Evolutionary conservation across 2,888 invertebrate genomes (phyloP).

Genomic region (Epinotia brunnichana): DNA sequence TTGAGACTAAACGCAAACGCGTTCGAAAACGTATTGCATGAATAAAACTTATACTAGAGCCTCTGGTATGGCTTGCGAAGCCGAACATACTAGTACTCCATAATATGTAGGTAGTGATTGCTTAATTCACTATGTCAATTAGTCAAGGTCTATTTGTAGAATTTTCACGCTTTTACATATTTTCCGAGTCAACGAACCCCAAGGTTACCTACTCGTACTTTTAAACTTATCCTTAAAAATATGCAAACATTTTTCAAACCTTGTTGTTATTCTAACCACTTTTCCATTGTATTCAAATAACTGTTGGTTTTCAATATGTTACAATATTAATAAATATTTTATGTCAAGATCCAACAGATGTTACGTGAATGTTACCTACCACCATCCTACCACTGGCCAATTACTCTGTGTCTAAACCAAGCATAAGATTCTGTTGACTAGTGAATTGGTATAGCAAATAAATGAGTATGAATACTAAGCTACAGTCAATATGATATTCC

Average conservation of each 20-base stretch:
- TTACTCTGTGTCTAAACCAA: neutral
- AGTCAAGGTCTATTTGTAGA: neutral
- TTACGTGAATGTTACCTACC: too few species aligned
- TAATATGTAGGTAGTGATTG: neutral
- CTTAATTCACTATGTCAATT: neutral
- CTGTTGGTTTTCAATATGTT: neutral
- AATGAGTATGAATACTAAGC: too few species aligned
- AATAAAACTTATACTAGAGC: too few species aligned
- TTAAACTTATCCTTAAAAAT: conserved; percentile 24
- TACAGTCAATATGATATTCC: too few species aligned
- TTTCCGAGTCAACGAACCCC: conserved; percentile 22
- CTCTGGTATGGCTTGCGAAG: too few species aligned
- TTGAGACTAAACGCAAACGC: too few species aligned
- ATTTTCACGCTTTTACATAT: conserved; percentile 26
- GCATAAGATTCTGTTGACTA: too few species aligned
- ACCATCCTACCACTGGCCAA: neutral
- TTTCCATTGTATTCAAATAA: conserved; percentile 39
- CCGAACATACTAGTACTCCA: too few species aligned
- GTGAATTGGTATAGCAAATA: too few species aligned
- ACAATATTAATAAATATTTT: neutral
- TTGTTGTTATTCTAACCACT: conserved; percentile 27
- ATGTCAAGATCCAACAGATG: neutral
- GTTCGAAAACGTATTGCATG: too few species aligned
- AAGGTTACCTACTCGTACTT: conserved; percentile 16
- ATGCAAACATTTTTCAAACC: conserved; percentile 28